Percentiles rank a stretch among this genome's conserved stretches.
These are phyloP conservation scores for Coptotermes formosanus DNA, from an alignment of 1,140 invertebrate genomes.

Conservation along the genomic window DNA sequence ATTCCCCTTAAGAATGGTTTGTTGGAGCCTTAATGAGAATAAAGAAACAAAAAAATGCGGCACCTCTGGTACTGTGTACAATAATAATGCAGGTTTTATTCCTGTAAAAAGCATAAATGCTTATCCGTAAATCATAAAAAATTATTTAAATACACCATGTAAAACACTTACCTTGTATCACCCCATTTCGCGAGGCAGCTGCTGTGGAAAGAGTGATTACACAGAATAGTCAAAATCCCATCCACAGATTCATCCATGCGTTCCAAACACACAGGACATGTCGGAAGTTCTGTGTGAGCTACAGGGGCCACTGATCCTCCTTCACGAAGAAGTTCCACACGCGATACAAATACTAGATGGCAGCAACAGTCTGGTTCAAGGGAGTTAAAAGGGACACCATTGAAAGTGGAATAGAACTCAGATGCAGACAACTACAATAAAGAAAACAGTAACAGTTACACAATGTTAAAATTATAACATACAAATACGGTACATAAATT, in stretches of 20 bases:
- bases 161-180: constrained; percentile 66
- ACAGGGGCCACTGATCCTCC: constrained; percentile 64
- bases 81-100: not conserved
- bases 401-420: constrained; percentile 91
- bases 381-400: constrained; percentile 89
- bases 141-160: not conserved
- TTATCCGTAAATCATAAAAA: no score
- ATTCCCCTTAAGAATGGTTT: no score
- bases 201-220: constrained; percentile 97
- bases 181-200: constrained; percentile 94
- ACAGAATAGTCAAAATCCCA: constrained; percentile 95
- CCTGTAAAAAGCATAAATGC: no score
- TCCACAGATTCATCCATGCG: constrained; percentile 98
- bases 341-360: constrained; percentile 91
- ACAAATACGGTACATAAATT: no score
- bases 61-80: not conserved
- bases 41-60: not conserved
- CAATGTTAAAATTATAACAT: no score
- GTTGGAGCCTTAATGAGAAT: not conserved
- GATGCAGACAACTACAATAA: constrained; percentile 69
- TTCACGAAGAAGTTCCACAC: constrained; percentile 74
- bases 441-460: constrained; percentile 31
- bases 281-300: constrained; percentile 94
- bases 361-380: constrained; percentile 89
- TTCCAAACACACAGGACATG: constrained; percentile 95